These are phyloP conservation scores for Gallinago undulata DNA, from an alignment of 2,113 vertebrate genomes.

Conservation along the genomic window DNA sequence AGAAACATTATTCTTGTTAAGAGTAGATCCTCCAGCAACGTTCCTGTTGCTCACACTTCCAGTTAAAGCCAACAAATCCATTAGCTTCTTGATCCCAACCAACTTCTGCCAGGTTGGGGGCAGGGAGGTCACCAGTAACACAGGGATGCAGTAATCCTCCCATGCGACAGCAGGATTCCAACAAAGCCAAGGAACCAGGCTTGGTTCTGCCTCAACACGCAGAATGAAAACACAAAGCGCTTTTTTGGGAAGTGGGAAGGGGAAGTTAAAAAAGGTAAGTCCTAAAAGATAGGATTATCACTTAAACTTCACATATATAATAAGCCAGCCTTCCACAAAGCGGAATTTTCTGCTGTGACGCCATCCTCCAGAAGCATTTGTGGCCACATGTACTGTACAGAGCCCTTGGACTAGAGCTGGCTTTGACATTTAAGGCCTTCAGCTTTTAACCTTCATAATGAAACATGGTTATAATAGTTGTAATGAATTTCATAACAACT, in stretches of 20 bases:
- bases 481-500: neutral
- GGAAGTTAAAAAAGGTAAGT: neutral
- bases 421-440: neutral
- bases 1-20: neutral
- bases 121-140: neutral
- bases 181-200: neutral
- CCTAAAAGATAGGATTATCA: neutral
- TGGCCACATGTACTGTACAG: neutral
- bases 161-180: neutral
- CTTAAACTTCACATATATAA: fast-evolving
- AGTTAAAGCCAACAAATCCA: neutral
- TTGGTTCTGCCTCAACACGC: neutral
- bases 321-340: neutral
- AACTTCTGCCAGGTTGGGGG: neutral
- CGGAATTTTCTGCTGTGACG: fast-evolving
- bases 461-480: neutral
- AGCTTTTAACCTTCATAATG: neutral
- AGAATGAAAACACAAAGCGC: neutral
- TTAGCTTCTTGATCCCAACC: neutral
- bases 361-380: neutral
- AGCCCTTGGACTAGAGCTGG: neutral
- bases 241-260: neutral
- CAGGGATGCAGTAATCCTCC: neutral
- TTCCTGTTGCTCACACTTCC: neutral
- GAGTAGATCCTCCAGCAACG: neutral